Conservation (phyloP, 2,888 invertebrate species). For the Prionchulus punctatus region DNA sequence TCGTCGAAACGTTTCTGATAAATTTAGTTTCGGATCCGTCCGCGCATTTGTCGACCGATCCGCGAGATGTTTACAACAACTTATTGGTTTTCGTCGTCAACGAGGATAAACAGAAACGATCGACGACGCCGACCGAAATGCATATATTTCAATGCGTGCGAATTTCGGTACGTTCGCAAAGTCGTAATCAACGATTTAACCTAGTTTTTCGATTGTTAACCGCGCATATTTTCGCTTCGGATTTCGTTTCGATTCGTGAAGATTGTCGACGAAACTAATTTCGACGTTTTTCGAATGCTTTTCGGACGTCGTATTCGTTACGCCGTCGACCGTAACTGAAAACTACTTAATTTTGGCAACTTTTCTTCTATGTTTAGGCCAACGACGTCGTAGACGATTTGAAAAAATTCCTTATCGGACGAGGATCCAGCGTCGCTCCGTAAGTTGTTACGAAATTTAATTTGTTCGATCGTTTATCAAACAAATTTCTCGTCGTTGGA, state of each 20-base stretch:
- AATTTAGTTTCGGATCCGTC: conserved; percentile 83
- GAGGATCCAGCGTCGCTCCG: conserved; percentile 16
- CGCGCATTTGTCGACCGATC: conserved; percentile 40
- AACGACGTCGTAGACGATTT: conserved; percentile 68
- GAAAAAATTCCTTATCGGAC: conserved; percentile 20
- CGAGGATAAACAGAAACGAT: conserved; percentile 40
- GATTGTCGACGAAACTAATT: too few relatives aligned
- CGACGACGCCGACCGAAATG: conserved; percentile 53
- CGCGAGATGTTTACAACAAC: conserved; percentile 90
- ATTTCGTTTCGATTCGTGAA: too few relatives aligned
- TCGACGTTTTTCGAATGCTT: too few relatives aligned
- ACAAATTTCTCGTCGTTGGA: too few relatives aligned
- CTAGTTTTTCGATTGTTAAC: too few relatives aligned
- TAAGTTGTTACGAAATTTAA: too few relatives aligned
- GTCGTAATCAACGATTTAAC: too few relatives aligned
- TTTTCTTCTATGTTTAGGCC: too few relatives aligned
- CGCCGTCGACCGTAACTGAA: neutral
- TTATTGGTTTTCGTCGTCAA: conserved; percentile 89
- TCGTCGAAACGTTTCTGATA: conserved; percentile 89
- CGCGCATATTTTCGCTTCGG: too few relatives aligned
- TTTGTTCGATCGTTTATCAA: too few relatives aligned
- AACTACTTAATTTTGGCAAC: too few relatives aligned
- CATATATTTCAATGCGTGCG: conserved; percentile 81
- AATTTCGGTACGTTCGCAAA: conserved; percentile 46
- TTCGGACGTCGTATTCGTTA: neutral